A percentile compares a stretch with the other conserved stretches of the same genome.
These are phyloP conservation scores for Epizoanthus scotinus DNA, from an alignment of 92 coral and sea anemone genomes.

Conservation along the genomic window DNA sequence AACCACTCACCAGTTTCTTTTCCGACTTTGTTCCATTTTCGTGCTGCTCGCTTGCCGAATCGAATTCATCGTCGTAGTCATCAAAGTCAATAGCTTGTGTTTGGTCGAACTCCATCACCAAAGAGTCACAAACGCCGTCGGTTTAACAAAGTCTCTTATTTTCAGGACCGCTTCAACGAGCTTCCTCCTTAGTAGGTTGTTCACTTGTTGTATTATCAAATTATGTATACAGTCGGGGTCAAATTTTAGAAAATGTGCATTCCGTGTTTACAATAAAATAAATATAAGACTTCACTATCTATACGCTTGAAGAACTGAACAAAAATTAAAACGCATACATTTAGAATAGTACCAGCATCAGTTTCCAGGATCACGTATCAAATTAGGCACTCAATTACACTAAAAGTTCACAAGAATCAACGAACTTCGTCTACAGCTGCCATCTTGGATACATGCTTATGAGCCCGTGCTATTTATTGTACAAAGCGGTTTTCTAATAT, in stretches of 20 bases:
- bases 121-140: background rate
- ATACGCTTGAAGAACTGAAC: background rate
- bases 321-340: background rate
- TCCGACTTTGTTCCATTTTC: conserved; percentile 2
- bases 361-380: background rate
- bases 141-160: background rate
- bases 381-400: background rate
- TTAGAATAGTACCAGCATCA: background rate
- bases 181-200: no score
- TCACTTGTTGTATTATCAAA: no score
- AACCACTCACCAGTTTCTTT: conserved; percentile 21
- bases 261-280: no score
- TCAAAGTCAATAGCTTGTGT: conserved; percentile 34
- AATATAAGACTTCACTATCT: background rate
- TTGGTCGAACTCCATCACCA: conserved; percentile 31
- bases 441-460: background rate
- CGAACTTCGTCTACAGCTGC: background rate
- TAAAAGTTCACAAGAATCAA: background rate
- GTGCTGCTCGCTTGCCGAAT: conserved; percentile 6
- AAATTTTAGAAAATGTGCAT: background rate
- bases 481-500: background rate
- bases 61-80: conserved; percentile 26
- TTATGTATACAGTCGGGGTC: no score
- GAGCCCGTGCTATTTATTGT: background rate
- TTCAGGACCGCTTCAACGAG: no score